Evolutionary conservation across 2,888 invertebrate genomes (phyloP).

Genomic region (Aleiodes testaceus): DNA sequence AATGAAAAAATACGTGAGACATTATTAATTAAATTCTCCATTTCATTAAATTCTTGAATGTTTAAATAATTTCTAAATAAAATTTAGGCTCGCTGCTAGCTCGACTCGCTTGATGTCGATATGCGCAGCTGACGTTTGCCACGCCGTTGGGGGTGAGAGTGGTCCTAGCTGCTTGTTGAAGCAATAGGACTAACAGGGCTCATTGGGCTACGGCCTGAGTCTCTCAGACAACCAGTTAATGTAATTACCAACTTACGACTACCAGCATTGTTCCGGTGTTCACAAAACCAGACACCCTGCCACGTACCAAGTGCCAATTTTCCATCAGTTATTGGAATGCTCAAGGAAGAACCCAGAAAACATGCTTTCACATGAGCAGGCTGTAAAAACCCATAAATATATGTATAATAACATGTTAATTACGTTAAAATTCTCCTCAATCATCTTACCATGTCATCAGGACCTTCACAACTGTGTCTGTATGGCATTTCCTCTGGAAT

Average conservation of each 20-base stretch:
- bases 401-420: too few relatives aligned
- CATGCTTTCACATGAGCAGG: slow-evolving; percentile 98
- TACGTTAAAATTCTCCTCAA: not conserved
- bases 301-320: slow-evolving; percentile 96
- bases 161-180: slow-evolving; percentile 94
- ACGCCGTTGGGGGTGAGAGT: slow-evolving; percentile 76
- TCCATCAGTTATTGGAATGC: slow-evolving; percentile 96
- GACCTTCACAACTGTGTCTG: slow-evolving; percentile 97
- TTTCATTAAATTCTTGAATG: slow-evolving; percentile 47
- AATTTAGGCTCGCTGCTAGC: slow-evolving; percentile 70
- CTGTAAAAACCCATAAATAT: slow-evolving; percentile 72
- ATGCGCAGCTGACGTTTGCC: slow-evolving; percentile 70
- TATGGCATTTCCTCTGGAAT: slow-evolving; percentile 97
- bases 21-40: slow-evolving; percentile 1
- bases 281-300: slow-evolving; percentile 99
- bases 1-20: slow-evolving; percentile 2
- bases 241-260: slow-evolving; percentile 92
- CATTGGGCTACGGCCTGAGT: slow-evolving; percentile 89
- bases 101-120: slow-evolving; percentile 70
- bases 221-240: slow-evolving; percentile 91
- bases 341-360: slow-evolving; percentile 95
- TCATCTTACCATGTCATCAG: slow-evolving; percentile 95
- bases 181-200: slow-evolving; percentile 90
- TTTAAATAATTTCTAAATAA: slow-evolving; percentile 57
- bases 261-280: slow-evolving; percentile 96